A percentile compares a stretch with the other conserved stretches of the same genome.
These are phyloP conservation scores for Battus philenor DNA, from an alignment of 1,140 invertebrate species.

Conservation along the genomic window DNA sequence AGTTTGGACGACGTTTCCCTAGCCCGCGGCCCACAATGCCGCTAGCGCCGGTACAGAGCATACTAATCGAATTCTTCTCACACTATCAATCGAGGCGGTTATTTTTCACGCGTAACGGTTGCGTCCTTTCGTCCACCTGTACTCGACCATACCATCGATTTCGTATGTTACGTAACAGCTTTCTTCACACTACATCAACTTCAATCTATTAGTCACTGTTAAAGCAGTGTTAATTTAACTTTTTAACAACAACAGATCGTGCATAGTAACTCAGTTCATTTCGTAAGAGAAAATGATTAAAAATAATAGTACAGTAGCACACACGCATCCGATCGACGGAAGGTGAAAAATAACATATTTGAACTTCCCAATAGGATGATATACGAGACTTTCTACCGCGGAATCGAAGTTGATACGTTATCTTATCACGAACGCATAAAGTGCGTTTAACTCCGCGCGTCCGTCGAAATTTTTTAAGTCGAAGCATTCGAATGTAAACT, in stretches of 20 bases:
- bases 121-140: conserved; percentile 3
- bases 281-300: no score
- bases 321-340: no score
- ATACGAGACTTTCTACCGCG: conserved; percentile 25
- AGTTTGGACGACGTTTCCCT: conserved; percentile 61
- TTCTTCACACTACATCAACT: no score
- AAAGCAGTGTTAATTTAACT: no score
- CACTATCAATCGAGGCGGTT: conserved; percentile 47
- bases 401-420: conserved; percentile 17
- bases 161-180: no score
- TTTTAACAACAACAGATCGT: no score
- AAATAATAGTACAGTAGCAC: no score
- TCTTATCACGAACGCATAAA: conserved; percentile 21
- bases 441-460: conserved; percentile 14
- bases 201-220: no score
- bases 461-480: conserved; percentile 30
- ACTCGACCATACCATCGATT: background rate
- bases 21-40: conserved; percentile 34
- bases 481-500: conserved; percentile 56
- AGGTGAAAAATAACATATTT: no score
- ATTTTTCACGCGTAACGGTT: conserved; percentile 35
- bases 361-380: conserved; percentile 21
- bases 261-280: no score
- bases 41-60: conserved; percentile 42
- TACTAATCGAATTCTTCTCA: conserved; percentile 66